phyloP scores from a whole-genome alignment of 1,140 invertebrate species.

The Rhagoletis zephyria region DNA sequence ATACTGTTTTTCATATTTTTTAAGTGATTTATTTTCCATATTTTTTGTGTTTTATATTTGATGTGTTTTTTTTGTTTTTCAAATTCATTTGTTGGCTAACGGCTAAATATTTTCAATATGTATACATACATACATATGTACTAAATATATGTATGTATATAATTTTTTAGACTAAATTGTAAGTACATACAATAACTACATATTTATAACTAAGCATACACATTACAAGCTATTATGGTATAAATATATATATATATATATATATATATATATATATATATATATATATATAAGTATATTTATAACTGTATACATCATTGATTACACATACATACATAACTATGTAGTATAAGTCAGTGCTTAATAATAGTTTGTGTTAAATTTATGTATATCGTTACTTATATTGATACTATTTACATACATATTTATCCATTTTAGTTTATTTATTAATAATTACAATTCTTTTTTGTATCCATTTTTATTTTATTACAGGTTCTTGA shows the following conservation, averaged over 20 bases:
- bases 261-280: constrained; percentile 21
- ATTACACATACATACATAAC: background rate
- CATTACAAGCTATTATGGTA: constrained; percentile 36
- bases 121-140: background rate
- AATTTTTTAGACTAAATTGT: constrained; percentile 40
- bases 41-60: constrained; percentile 19
- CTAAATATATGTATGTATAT: too few relatives aligned
- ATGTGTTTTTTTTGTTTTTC: constrained; percentile 5
- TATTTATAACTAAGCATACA: constrained; percentile 9
- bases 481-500: background rate
- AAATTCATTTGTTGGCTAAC: constrained; percentile 37
- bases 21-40: constrained; percentile 16
- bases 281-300: background rate
- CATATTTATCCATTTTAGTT: background rate
- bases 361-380: background rate
- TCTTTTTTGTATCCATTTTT: background rate
- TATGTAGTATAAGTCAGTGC: background rate
- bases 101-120: constrained; percentile 15
- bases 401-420: constrained; percentile 34
- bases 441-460: background rate
- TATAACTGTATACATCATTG: background rate
- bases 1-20: constrained; percentile 15
- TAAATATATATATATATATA: constrained; percentile 27
- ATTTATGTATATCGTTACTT: background rate
- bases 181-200: constrained; percentile 50